Evolutionary conservation across 2,113 vertebrate species (phyloP), one percentile per base, ranked within the genome.

Genomic region (Alexandromys fortis): DNA sequence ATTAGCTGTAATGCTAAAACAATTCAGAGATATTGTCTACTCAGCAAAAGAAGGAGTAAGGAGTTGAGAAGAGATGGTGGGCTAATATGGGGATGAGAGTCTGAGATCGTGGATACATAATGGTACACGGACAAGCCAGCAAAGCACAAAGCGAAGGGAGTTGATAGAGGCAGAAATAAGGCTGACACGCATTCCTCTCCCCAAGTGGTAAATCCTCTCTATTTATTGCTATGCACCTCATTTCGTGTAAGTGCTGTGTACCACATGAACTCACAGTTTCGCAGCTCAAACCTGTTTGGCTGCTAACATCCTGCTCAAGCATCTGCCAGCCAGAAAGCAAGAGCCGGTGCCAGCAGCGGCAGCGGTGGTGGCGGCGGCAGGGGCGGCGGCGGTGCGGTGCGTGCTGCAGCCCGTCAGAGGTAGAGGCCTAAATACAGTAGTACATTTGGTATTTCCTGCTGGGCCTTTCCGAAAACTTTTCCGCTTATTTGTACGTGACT

Each of bases 381-480:
- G 7, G 7, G 61, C 8, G 26, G 26, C 24, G 24, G 49, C 76
- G 30, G 73, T 65, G 89, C 45, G 2, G 16, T 5, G 28, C 91
- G 0, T 33, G 96, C 90, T 49, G 1, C 77, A 61, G 89, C 90
- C 77, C 94, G 94, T 94, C 96, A 81, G 93, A 77, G 28, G 63
- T 4, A 89, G 82, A 92, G 91, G 94, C 90, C 87, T 68, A 92
- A 92, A 87, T 11, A 77, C 42, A 86, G 70, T 86, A 77, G 77
- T 61, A 94, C 91, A 83, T 94, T 96, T 70, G 79, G 94, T 85
- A 89, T 79, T 98, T 97, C 96, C 97, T 94, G 92, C 47, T 49
- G 75, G 85, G 55, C 89, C 78, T 90, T 86, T 94, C 92, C 49
- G 89, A 94, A 94, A 94, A 61, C 78, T 96, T 93, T 92, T 91